A percentile compares a stretch with the other conserved stretches of the same genome.
Evolutionary conservation across 2,888 invertebrate species (phyloP).

Genomic region (Caenorhabditis imperialis): DNA sequence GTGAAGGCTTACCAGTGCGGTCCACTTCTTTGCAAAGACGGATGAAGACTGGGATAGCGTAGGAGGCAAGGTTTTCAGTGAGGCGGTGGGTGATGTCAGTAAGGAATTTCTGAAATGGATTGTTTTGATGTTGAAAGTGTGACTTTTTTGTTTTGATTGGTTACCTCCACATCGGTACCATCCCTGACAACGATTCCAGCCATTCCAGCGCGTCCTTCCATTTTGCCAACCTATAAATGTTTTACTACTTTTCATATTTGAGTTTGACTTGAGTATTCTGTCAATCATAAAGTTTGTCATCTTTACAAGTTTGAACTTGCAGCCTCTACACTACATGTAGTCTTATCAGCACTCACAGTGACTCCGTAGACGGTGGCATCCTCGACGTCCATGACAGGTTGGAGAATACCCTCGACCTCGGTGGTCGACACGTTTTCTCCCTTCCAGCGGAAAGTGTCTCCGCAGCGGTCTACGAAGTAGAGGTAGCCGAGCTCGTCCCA

Average conservation of each 20-base stretch:
- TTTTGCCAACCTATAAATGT: constrained; percentile 77
- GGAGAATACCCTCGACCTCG: constrained; percentile 94
- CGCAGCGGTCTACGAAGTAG: constrained; percentile 92
- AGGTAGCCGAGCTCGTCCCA: constrained; percentile 93
- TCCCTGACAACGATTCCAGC: constrained; percentile 86
- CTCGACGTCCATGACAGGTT: constrained; percentile 86
- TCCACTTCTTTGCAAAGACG: constrained; percentile 87
- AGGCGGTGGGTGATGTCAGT: constrained; percentile 67
- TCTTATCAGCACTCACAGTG: constrained; percentile 80
- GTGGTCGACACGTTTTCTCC: constrained; percentile 87
- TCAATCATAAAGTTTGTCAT: no score
- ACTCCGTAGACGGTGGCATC: constrained; percentile 96
- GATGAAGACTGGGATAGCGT: constrained; percentile 91
- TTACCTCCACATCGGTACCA: constrained; percentile 72
- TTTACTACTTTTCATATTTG: no score
- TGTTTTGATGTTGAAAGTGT: no score
- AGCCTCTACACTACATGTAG: constrained; percentile 1
- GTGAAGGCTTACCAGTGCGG: constrained; percentile 85
- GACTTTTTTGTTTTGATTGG: no score
- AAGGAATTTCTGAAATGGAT: constrained; percentile 64
- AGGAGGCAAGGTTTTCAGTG: constrained; percentile 83
- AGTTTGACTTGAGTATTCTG: no score
- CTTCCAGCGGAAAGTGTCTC: constrained; percentile 84
- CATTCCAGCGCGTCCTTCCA: constrained; percentile 91
- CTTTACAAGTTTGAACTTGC: no score